phyloP scores from a whole-genome alignment of 2,888 invertebrate genomes.

The Alsophila aescularia region DNA sequence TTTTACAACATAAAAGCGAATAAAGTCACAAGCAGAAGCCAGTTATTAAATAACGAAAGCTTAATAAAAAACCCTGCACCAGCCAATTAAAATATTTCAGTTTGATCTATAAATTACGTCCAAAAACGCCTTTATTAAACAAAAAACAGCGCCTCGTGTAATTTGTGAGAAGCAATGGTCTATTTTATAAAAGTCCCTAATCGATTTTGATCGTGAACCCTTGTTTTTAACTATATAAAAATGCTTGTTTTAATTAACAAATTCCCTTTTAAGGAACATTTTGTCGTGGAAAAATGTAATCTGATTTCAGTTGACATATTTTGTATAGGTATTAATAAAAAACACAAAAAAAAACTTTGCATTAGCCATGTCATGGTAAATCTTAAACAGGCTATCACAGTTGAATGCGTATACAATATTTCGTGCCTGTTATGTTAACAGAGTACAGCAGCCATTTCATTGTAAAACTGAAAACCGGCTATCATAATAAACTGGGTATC shows the following conservation, averaged over 20 bases:
- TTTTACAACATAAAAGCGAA: neutral
- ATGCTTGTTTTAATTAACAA: constrained; percentile 24
- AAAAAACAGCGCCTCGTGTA: constrained; percentile 10
- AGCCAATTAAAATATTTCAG: constrained; percentile 22
- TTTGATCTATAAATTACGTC: constrained; percentile 20
- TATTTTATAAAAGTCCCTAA: constrained; percentile 5
- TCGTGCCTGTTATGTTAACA: no score
- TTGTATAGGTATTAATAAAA: no score
- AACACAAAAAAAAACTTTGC: no score
- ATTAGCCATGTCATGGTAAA: no score
- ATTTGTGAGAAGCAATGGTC: constrained; percentile 16
- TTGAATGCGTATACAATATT: no score
- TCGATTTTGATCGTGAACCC: constrained; percentile 19
- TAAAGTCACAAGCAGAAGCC: constrained; percentile 6
- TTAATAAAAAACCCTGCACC: constrained; percentile 10
- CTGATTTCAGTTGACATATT: neutral
- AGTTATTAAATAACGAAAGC: constrained; percentile 20
- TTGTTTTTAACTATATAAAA: constrained; percentile 22
- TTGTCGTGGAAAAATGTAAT: constrained; percentile 1
- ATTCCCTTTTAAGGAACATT: constrained; percentile 3
- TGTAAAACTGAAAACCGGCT: no score
- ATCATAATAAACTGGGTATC: no score
- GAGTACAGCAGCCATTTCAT: no score
- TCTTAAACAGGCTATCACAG: no score
- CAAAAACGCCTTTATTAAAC: constrained; percentile 14